Base-by-base conservation (phyloP, 1,140 invertebrate genomes). In the Scylla paramamosain region DNA sequence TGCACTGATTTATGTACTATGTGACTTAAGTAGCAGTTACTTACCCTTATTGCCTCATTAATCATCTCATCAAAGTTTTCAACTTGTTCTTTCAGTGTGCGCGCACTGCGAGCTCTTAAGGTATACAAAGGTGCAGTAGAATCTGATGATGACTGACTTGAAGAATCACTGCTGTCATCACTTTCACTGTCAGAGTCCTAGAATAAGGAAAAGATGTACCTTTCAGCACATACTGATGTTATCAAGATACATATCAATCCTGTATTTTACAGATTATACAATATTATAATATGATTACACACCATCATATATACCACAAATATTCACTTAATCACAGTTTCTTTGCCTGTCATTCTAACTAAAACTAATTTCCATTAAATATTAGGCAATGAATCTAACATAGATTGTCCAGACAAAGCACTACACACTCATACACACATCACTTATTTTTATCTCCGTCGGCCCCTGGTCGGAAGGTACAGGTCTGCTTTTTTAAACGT, bases 1-100 rank as follows among this genome's bases (percentile, higher is more conserved):
- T n/a, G n/a, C n/a, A n/a, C n/a, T n/a, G n/a, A n/a, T n/a, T n/a
- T n/a, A n/a, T n/a, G n/a, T n/a, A n/a, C n/a, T n/a, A n/a, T n/a
- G n/a, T n/a, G n/a, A n/a, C n/a, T 31, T 25, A 67, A 59, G 16
- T 31, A 59, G 96, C 93, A 32, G 94, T 90, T 52, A 96, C 96
- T 97, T 91, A 98, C 98, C 97, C 98, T 98, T 93, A 99, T 98
- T 20, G 99, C 99, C 88, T 98, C 98, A 96, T 99, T 98, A 87
- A 99, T 99, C 96, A 99, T 98, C 28, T 99, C 98, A 97, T 99
- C 99, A 97, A 98, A 99, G 96, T 99, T 99, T 96, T 99, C 98
- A 96, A 99, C 98, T 91, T 98, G 97, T 96, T 99, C 99, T 96
- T 98, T 99, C 86, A 98, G 98, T 31, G 98, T 98, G 88, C 98